Evolutionary conservation across 2,797 vertebrate genomes (phyloP), one percentile per base, ranked within the genome.

Genomic region (Eupleurogrammus muticus): DNA sequence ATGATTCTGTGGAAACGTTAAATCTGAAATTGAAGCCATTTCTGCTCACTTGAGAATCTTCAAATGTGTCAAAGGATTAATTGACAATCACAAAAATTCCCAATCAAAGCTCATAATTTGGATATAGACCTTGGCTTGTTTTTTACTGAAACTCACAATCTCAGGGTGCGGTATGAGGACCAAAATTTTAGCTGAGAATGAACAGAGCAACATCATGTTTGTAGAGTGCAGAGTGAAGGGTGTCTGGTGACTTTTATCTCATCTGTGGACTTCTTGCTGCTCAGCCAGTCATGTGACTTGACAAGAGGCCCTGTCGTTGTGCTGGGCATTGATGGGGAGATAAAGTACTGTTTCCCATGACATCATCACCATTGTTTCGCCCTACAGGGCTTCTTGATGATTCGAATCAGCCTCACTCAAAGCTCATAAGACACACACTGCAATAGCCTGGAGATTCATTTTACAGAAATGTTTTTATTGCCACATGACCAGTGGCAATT

Each of bases 291-390:
- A 54, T 83, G 76, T 81, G 81, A 80, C 77, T 16, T 32, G 12
- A 70, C 46, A 54, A 57, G 79, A 77, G 67, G 67, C 69, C 49
- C 36, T 20, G 1, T 62, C 56, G 52, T 52, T 55, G 20, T 40
- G 23, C 49, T 66, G 64, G 23, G n/a, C 34, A 51, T 34, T 56
- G 51, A 60, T 40, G 13, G 65, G 54, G 68, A 77, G 56, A 77
- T 58, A 58, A 47, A 76, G 34, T 48, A 2, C 51, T 49, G 61
- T 81, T 86, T 82, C 76, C 74, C 62, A 79, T 83, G 79, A 87
- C 73, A 68, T 82, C 74, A 62, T 66, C 59, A 42, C 55, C 21
- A 47, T 85, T 72, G 62, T 70, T 46, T 66, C 40, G 14, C 69
- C 32, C 56, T 34, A 0, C 46, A 9, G 54, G 65, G 61, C 60